Conservation (phyloP, 2,888 invertebrate species). For the Nemapogon koenigi region DNA sequence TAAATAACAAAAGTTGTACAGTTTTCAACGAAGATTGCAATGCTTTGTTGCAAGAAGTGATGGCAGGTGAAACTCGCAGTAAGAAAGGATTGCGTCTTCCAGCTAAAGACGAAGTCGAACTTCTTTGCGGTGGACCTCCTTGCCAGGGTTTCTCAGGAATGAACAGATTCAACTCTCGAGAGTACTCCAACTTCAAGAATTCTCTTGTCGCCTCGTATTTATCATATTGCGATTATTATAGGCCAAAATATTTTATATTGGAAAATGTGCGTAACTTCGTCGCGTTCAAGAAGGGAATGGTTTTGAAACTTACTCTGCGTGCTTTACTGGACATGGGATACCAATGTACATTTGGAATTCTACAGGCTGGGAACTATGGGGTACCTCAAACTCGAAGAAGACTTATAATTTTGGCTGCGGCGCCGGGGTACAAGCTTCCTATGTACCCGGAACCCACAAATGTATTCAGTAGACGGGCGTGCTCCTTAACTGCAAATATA, state of each 20-base stretch:
- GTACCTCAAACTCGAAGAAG: conserved; percentile 82
- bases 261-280: conserved; percentile 90
- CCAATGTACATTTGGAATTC: conserved; percentile 84
- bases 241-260: conserved; percentile 82
- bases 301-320: conserved; percentile 78
- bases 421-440: conserved; percentile 78
- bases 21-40: conserved; percentile 89
- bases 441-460: conserved; percentile 81
- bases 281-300: conserved; percentile 80
- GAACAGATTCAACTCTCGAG: conserved; percentile 85
- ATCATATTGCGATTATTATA: conserved; percentile 85
- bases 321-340: conserved; percentile 85
- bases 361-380: conserved; percentile 87
- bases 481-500: conserved; percentile 56
- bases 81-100: conserved; percentile 67
- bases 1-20: conserved; percentile 75
- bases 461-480: conserved; percentile 75
- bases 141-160: conserved; percentile 91
- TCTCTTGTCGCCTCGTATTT: conserved; percentile 82
- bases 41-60: conserved; percentile 68
- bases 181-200: conserved; percentile 86
- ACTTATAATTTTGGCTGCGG: conserved; percentile 81
- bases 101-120: conserved; percentile 79
- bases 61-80: conserved; percentile 65
- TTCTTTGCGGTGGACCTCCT: conserved; percentile 86